Base-by-base conservation (phyloP, 2,797 vertebrate species). In the Channa striata region DNA sequence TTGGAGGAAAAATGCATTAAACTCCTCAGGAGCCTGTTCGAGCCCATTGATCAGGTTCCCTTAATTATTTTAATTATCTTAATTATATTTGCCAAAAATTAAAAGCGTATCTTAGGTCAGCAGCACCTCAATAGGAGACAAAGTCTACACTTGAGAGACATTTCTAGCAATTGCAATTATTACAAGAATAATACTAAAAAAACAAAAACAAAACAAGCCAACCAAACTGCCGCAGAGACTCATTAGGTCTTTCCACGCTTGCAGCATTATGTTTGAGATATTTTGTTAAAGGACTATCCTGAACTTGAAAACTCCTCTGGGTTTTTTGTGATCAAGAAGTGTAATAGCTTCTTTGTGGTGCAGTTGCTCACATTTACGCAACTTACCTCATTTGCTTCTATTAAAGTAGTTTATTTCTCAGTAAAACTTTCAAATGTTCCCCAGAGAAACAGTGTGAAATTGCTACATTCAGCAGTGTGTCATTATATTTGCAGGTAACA, bases 1-100 rank as follows among this genome's bases (percentile, higher is more conserved):
- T 83, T 83, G 70, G 64, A 82, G 78, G 74, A 76, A 89, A 77
- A 87, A 72, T 80, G 65, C 68, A 64, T 78, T 82, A 66, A 67
- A 77, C 59, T 85, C 56, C 33, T 51, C 50, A 46, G 70, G 46
- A 74, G 61, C 53, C 62, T 48, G 65, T 72, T 83, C 58, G 65
- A 64, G 42, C 36, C 47, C 44, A 53, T 73, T 78, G 65, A 83
- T 82, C 60, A 77, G 52, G 40, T 52, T 54, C 52, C 63, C 44
- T 46, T 77, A 63, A 85, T 76, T 75, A 64, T 82, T 68, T 61
- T 44, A 63, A 80, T 82, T 19, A 71, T 69, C 67, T 80, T 63
- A 72, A 77, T 77, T 69, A 78, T 4, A 60, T 57, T 17, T 1
- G 51, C 12, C 39, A 67, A 70, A 72, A 82, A 67, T 21, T 12